Evolutionary conservation across 2,888 invertebrate species (phyloP), one percentile per base, ranked within the genome.

Genomic region (Cosmorhoe ocellata): DNA sequence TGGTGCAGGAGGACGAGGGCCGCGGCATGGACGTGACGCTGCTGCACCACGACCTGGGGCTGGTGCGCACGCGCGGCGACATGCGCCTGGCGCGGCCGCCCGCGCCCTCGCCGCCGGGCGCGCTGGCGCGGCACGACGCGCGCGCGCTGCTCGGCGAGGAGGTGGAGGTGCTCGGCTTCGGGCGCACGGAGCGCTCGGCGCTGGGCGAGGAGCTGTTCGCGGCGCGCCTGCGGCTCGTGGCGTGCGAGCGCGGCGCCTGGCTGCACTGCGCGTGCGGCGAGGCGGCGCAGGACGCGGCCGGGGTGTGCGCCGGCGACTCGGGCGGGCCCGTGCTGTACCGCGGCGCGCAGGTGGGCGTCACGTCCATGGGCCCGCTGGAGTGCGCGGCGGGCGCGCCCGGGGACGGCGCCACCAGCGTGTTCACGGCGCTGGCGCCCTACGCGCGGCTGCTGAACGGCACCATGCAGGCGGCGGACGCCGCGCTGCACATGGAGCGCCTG

Each of bases 281-380:
- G 59, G 40, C 34, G 38, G 40, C 22, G 36, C 27, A n/a, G 10
- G 53, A 36, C 36, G 39, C 14, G 50, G 53, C 59, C 44, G 85
- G 82, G 53, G 86, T 86, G 48, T 87, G 88, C 76, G 66, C 82
- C 24, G 87, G 88, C 0, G 88, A 87, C 76, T 86, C 85, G 18
- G 88, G 87, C 43, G 88, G 86, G 42, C 85, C 87, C 14, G 78
- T 80, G 51, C 24, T 83, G 45, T 74, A 69, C 59, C 58, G 60
- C 36, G 79, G 78, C 49, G 59, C 53, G 32, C 74, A 70, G 73
- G 73, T 74, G 2, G 51, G 64, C 28, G 50, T 57, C 45, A 57
- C 56, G 8, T 57, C 56, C 9, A 54, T 51, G 52, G 55, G 55
- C 10, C 53, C 56, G 41, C 24, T 44, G 51, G 58, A 47, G 51